phyloP scores from a whole-genome alignment of 2,113 vertebrate species.

The Semnornis frantzii region DNA sequence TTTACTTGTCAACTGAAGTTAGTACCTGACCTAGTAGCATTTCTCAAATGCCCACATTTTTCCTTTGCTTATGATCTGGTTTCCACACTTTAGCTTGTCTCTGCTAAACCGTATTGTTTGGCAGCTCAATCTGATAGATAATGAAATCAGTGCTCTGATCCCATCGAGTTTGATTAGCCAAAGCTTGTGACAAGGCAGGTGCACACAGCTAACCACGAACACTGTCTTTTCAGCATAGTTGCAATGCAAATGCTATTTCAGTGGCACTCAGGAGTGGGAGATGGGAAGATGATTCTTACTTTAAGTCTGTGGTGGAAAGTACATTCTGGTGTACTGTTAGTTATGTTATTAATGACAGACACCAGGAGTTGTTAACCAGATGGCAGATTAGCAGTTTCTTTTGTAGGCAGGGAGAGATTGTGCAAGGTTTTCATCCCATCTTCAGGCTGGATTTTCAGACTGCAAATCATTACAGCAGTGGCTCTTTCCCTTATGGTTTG shows the following conservation, averaged over 20 bases:
- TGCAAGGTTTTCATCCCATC: background rate
- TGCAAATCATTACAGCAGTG: background rate
- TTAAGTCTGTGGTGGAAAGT: background rate
- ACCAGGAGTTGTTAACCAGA: background rate
- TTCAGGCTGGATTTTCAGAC: background rate
- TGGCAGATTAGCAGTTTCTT: background rate
- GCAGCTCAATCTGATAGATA: background rate
- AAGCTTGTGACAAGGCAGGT: background rate
- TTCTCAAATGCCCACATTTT: background rate
- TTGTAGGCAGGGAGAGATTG: background rate
- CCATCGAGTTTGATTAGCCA: rapidly evolving
- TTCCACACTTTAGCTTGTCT: background rate
- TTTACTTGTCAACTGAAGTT: constrained; percentile 5
- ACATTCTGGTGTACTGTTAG: background rate
- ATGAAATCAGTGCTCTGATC: background rate
- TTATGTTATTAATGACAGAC: background rate
- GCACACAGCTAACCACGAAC: background rate
- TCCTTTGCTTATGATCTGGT: background rate
- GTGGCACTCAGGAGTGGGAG: background rate
- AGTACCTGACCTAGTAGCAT: background rate
- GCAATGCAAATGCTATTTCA: background rate
- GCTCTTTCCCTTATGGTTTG: background rate
- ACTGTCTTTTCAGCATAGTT: background rate
- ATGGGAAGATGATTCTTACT: background rate
- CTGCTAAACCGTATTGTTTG: background rate